phyloP scores from a whole-genome alignment of 2,888 invertebrate genomes.

The Drosophila hamatofila region DNA sequence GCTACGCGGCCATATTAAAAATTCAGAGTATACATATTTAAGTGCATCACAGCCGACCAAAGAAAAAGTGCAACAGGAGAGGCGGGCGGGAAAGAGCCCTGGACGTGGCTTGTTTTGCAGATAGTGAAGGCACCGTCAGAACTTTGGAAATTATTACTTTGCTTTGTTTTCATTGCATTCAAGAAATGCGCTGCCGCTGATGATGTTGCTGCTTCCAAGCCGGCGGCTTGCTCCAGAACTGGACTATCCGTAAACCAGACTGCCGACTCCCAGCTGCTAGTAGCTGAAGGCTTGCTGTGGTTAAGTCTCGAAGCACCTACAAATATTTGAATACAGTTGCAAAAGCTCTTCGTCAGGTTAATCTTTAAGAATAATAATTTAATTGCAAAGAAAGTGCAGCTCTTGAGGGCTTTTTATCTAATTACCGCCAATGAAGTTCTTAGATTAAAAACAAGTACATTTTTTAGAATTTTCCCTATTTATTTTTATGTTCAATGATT shows the following conservation, averaged over 20 bases:
- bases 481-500: background rate
- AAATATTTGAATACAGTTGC: background rate
- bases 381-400: background rate
- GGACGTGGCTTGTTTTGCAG: slow-evolving; percentile 21
- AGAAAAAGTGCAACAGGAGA: slow-evolving; percentile 29
- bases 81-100: background rate
- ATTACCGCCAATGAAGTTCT: background rate
- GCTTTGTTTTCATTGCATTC: slow-evolving; percentile 66
- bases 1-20: slow-evolving; percentile 70
- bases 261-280: background rate
- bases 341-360: background rate
- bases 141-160: slow-evolving; percentile 79
- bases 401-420: background rate
- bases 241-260: slow-evolving; percentile 1
- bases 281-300: slow-evolving; percentile 31
- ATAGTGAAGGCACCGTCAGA: slow-evolving; percentile 64
- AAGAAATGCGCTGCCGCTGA: slow-evolving; percentile 35
- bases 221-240: slow-evolving; percentile 28
- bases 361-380: slow-evolving; percentile 3
- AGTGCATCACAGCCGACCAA: slow-evolving; percentile 55
- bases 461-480: background rate
- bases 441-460: background rate
- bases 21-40: slow-evolving; percentile 72
- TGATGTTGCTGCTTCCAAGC: slow-evolving; percentile 33
- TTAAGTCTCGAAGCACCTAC: slow-evolving; percentile 48